Base-by-base conservation (phyloP, 2,797 vertebrate genomes). In the Siniperca scherzeri region DNA sequence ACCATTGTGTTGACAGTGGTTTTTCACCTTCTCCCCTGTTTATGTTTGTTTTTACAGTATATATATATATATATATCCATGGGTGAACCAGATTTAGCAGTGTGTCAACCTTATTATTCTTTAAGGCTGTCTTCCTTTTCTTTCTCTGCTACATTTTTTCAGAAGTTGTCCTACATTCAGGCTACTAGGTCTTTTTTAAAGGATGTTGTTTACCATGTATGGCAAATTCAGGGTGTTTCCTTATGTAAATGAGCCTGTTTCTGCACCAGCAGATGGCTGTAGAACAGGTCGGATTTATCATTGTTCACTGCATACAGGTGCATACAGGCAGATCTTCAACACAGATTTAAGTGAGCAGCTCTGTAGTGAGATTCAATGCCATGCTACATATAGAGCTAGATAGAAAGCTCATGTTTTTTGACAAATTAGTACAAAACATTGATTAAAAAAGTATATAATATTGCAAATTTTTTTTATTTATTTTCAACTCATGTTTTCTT, bases 251-350 rank as follows among this genome's bases (percentile, higher is more conserved):
- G 5, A 61, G 44, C 22, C 36, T 44, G 11, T 65, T 74, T 48
- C 52, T 78, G 66, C 75, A 61, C 48, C 69, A 48, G 64, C 78
- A 88, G 87, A 83, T 83, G 83, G 80, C 72, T 70, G 71, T 25
- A 27, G 27, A 87, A 68, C 55, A 79, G 33, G 52, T 36, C 46
- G 30, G 62, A 83, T 88, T 68, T 6, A 77, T 85, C 81, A 81
- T 27, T 70, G 70, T 77, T 77, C 64, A 44, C 13, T 71, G 50
- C 46, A 83, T 78, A 82, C 65, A 88, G 65, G 80, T 79, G 74
- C 48, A 59, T 76, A 85, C 42, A 83, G 70, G 62, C 66, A 61
- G 38, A 53, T 73, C 71, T 61, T 56, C 65, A 33, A 59, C 25
- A 85, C 79, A 74, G 55, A 89, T 81, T 77, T 85, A 66, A 19